Base-by-base conservation (phyloP, 2,113 vertebrate species). In the Varanus salvator region DNA sequence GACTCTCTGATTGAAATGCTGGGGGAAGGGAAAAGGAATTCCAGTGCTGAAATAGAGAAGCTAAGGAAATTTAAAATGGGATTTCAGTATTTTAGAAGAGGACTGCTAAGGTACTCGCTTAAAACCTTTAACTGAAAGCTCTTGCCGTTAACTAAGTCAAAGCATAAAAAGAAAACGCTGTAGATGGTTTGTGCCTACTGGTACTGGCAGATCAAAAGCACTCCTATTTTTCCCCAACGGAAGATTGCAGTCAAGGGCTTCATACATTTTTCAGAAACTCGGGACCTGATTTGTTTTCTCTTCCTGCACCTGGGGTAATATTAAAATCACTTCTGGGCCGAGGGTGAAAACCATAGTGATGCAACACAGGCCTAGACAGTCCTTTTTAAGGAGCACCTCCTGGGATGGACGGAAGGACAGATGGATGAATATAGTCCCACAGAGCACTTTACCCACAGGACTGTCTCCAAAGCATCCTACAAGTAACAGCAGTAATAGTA, bases 201-300 rank as follows among this genome's bases (percentile, higher is more conserved):
- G 50, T 21, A 69, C 44, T 80, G 78, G 86, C 76, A 71, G 31
- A 87, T 80, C 80, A 54, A 87, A 87, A 31, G 71, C 50, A 52
- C 64, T 29, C 72, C 54, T 64, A 31, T 87, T 34, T 34, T 69
- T 52, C 60, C 15, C 15, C 38, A 31, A 29, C 6, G 23, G 44
- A 29, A 71, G 68, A 34, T 38, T 15, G 60, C 5, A 44, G 64
- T 76, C 85, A 86, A 72, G n/a, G 69, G 77, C 48, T 80, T 80
- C 77, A 34, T 80, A 80, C 54, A 64, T 31, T 80, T 87, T 71
- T 12, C 50, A 25, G 14, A 80, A 80, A 87, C 64, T 4, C 14
- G 25, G 86, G 64, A 34, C 38, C 25, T 66, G 64, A 34, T 87
- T 87, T 48, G 31, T 52, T 87, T 87, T 87, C 29, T 66, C 17